Percentiles rank a stretch among this genome's conserved stretches.
phyloP scores from a whole-genome alignment of 2,888 invertebrate genomes.

The Agapostemon virescens region DNA sequence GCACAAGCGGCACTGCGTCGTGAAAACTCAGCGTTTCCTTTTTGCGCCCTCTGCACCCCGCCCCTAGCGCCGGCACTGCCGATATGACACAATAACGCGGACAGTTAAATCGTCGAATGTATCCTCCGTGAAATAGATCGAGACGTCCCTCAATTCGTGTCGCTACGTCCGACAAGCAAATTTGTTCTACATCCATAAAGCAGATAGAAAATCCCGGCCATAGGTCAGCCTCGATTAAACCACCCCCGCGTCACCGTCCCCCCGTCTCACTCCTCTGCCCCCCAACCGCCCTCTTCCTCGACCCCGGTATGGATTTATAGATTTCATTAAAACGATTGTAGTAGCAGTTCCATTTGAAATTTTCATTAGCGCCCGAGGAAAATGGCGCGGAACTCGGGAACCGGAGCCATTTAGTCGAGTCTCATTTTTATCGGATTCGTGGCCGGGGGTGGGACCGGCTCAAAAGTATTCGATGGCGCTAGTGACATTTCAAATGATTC shows the following conservation, averaged over 20 bases:
- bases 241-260: neutral
- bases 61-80: neutral
- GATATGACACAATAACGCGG: slow-evolving; percentile 16
- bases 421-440: slow-evolving; percentile 5
- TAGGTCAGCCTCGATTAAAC: slow-evolving; percentile 38
- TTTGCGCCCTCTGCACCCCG: neutral
- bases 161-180: slow-evolving; percentile 20
- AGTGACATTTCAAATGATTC: neutral
- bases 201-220: slow-evolving; percentile 2
- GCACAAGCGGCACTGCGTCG: neutral
- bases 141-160: slow-evolving; percentile 22
- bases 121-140: slow-evolving; percentile 27
- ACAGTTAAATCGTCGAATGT: slow-evolving; percentile 26
- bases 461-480: neutral
- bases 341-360: slow-evolving; percentile 40
- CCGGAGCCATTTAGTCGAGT: neutral
- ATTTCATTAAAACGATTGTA: slow-evolving; percentile 46
- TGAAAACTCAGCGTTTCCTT: slow-evolving; percentile 23
- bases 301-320: slow-evolving; percentile 37
- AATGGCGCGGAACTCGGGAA: neutral
- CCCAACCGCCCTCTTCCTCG: neutral
- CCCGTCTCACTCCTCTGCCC: neutral
- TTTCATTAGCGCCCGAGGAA: slow-evolving; percentile 40
- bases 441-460: neutral
- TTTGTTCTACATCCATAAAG: slow-evolving; percentile 18